phyloP scores from a whole-genome alignment of 2,113 vertebrate genomes.

The Podarcis raffonei region DNA sequence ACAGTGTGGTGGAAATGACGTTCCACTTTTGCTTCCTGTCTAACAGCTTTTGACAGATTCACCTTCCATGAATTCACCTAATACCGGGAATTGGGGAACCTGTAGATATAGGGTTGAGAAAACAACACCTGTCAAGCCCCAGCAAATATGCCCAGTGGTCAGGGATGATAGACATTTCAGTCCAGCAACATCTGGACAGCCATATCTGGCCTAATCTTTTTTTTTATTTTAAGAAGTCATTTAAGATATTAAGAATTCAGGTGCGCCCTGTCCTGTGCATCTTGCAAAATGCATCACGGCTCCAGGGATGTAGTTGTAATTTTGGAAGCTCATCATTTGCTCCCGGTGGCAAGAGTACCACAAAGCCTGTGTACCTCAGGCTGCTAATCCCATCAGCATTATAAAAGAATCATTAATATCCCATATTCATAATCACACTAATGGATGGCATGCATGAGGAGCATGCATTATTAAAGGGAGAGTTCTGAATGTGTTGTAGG shows the following conservation, averaged over 20 bases:
- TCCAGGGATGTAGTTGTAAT: not conserved
- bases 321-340: not conserved
- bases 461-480: constrained; percentile 54
- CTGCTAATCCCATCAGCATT: not conserved
- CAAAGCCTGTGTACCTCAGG: not conserved
- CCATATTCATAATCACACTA: constrained; percentile 37
- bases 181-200: not conserved
- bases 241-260: not conserved
- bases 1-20: too few relatives aligned
- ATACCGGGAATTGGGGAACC: not conserved
- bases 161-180: too few relatives aligned
- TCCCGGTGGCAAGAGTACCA: not conserved
- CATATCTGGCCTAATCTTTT: too few relatives aligned
- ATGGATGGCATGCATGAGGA: constrained; percentile 43
- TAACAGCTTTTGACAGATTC: not conserved
- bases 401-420: constrained; percentile 49
- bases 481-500: constrained; percentile 34
- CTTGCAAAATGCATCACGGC: not conserved
- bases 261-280: not conserved
- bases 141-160: not conserved
- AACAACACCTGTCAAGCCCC: not conserved
- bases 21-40: too few relatives aligned
- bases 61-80: not conserved
- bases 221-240: constrained; percentile 18
- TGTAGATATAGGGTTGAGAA: not conserved